These are phyloP conservation scores for Trididemnum clinides DNA, from an alignment of 23 tunicate genomes.

Conservation along the genomic window DNA sequence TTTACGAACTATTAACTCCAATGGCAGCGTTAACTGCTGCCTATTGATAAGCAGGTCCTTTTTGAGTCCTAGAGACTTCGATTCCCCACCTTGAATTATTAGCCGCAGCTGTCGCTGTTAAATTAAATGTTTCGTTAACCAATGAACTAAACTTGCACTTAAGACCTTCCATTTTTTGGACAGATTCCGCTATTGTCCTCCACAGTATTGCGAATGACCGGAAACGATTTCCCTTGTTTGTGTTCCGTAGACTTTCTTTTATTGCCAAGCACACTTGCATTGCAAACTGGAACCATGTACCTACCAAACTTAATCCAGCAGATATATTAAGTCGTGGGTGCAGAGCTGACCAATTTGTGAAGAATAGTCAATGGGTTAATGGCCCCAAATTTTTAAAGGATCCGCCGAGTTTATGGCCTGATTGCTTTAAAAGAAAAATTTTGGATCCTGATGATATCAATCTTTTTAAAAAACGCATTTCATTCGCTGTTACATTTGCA, in stretches of 20 bases:
- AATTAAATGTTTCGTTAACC: not conserved
- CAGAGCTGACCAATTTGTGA: not conserved
- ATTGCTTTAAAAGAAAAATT: not conserved
- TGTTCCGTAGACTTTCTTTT: not conserved
- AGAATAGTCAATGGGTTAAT: not conserved
- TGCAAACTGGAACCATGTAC: constrained; percentile 1
- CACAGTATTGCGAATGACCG: not conserved
- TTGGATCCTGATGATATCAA: not conserved
- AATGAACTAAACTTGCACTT: not conserved
- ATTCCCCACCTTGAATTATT: not conserved
- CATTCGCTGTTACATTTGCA: not conserved
- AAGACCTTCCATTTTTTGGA: constrained; percentile 6
- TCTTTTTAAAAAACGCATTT: not conserved
- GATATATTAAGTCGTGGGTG: not conserved
- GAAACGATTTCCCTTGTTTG: constrained; percentile 8
- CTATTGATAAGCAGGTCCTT: not conserved
- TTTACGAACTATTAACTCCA: not conserved
- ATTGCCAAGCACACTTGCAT: not conserved
- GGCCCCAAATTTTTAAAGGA: constrained; percentile 9
- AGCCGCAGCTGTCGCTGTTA: constrained; percentile 21
- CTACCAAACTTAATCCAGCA: not conserved
- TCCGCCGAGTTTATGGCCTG: not conserved
- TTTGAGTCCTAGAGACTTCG: not conserved
- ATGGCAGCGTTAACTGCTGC: not conserved
- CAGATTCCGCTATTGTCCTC: constrained; percentile 3